Base-by-base conservation (phyloP, 2,797 vertebrate species). In the Sebastes reedi region DNA sequence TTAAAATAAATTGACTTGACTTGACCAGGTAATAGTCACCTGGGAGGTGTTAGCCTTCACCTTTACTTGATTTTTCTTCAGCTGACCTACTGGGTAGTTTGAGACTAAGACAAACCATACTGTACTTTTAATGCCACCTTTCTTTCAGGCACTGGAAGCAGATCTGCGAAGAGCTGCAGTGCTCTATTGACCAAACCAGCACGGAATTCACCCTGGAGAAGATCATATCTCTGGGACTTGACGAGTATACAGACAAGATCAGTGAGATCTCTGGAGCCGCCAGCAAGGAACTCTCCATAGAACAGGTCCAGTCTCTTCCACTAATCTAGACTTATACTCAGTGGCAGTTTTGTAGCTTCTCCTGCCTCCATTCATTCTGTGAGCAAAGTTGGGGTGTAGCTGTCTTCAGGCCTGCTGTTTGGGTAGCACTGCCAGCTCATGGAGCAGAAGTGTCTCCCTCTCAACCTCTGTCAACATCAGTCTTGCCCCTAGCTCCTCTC, bases 201-300 rank as follows among this genome's bases (percentile, higher is more conserved):
- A 68, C 90, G 32, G 91, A 94, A 1, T 93, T 93, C 76, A 94
- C 96, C 42, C 88, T 98, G 90, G 97, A 97, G 89, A 95, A 94
- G 78, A 97, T 98, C 32, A 94, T 97, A 29, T 90, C 92, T 25
- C 93, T 97, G 50, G 95, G 94, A 1, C 91, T 98, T 77, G 96
- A 97, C 85, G 95, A 94, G 78, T 94, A 96, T 0, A 87, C 95
- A 11, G 96, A 95, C 18, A 95, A 90, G 74, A 96, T 98, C 78
- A 85, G 55, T 9, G 96, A 96, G 79, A 97, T 98, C 64, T 97
- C 97, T 11, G 96, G 91, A 29, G 96, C 97, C 0, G 97, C 97
- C 76, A 96, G 95, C 91, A 97, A 97, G 88, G 97, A 98, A 87
- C 94, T 98, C 85, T 95, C 92, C 60, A 97, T 98, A 42, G 97